Percentiles rank a stretch among this genome's conserved stretches.
Conservation (phyloP, 2,888 invertebrate species). For the Oxyteleia sp. region DNA sequence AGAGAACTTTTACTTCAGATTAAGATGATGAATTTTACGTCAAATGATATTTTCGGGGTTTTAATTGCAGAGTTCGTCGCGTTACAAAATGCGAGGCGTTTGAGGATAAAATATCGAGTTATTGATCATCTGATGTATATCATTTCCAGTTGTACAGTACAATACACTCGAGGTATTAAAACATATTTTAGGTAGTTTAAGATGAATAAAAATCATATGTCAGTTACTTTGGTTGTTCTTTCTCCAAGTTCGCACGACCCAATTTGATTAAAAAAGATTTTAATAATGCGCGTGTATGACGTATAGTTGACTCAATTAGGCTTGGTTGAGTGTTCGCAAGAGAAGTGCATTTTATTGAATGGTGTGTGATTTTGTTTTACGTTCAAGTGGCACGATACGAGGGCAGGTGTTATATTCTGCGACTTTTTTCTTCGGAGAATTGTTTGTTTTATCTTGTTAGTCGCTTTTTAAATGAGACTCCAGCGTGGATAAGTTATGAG, state of each 20-base stretch:
- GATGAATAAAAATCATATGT: slow-evolving; percentile 49
- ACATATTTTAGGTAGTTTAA: slow-evolving; percentile 52
- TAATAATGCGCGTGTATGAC: no score
- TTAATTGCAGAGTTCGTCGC: neutral
- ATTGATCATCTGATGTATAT: slow-evolving; percentile 40
- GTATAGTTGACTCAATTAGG: no score
- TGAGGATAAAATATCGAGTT: slow-evolving; percentile 8
- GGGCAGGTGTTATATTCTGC: no score
- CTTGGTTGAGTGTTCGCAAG: no score
- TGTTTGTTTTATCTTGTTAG: no score
- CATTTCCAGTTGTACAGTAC: slow-evolving; percentile 56
- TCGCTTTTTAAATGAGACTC: no score
- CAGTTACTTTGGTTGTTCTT: slow-evolving; percentile 28
- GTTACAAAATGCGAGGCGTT: slow-evolving; percentile 12
- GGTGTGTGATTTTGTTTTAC: no score
- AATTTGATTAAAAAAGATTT: no score
- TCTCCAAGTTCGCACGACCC: slow-evolving; percentile 10
- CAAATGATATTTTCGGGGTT: neutral
- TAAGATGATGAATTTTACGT: neutral
- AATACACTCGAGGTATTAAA: slow-evolving; percentile 40
- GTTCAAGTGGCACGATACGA: no score
- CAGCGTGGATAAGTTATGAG: no score
- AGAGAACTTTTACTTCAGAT: neutral
- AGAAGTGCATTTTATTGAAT: no score
- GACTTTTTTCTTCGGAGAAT: no score